Evolutionary conservation across 1,140 invertebrate species (phyloP), one percentile per base, ranked within the genome.

Genomic region (Helicoverpa zea): DNA sequence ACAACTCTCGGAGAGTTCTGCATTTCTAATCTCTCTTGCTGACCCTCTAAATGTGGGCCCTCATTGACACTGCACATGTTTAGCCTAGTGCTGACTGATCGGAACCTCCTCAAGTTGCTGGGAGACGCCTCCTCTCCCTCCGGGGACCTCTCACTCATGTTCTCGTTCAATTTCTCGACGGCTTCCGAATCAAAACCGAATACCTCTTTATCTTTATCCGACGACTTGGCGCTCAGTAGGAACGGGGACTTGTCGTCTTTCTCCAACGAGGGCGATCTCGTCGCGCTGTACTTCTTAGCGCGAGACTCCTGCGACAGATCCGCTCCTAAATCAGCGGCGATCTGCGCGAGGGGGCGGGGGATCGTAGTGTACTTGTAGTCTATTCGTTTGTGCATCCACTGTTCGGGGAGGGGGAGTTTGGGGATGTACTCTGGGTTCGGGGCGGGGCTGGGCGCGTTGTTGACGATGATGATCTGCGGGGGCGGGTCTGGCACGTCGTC

Each of bases 231-330:
- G 64, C 90, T 92, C 14, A 76, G 78, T 3, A 92, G 74, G 54
- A 94, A 94, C 1, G 95, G 95, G 0, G 92, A 93, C 66, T 92
- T 95, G 5, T 95, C 94, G 90, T 95, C 94, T 81, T 95, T 95
- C 81, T 95, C 94, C 12, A 95, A 86, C 2, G 94, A 95, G 0
- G 95, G 95, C 0, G 95, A 95, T 43, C 95, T 83, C 0, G 95
- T 95, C 0, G 93, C 93, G 63, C 95, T 95, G 79, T 86, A 95
- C 79, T 93, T 95, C 73, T 94, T 94, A 9, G 89, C 90, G n/a
- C 88, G 86, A 0, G 87, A 83, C 43, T 93, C 91, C 18, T 90
- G 87, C 1, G 84, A 84, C 54, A 92, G 68, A 58, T 94, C 93
- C 0, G 88, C 86, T 4, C 91, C 89, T 16, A 94, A 81, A 81